Base-by-base conservation (phyloP, 2,797 vertebrate genomes). In the Dryobates pubescens region DNA sequence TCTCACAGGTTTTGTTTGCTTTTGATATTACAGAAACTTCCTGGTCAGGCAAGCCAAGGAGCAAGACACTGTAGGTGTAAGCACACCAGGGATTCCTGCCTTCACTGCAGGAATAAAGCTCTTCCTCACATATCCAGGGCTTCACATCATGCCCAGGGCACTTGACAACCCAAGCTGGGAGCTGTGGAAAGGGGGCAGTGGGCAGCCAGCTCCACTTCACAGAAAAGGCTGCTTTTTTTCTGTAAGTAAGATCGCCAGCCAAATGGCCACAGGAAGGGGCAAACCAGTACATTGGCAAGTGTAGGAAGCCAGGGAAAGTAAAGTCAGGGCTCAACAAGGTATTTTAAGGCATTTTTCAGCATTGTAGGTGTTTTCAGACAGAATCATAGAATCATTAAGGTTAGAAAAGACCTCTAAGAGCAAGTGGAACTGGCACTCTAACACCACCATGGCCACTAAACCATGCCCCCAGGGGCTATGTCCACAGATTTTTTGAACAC, bases 1-100 rank as follows among this genome's bases (percentile, higher is more conserved):
- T 94, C 94, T 89, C 86, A 62, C 59, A 18, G 59, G 47, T 84
- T 49, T 81, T 97, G 92, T 96, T 96, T 96, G 88, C 54, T 89
- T 95, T 95, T 89, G 95, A 96, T 96, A 96, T 79, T 77, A 82
- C 62, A 89, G 94, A 93, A 95, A 95, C 91, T 96, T 96, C 94
- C 95, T 94, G 91, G 86, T 92, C 58, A 88, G 86, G 68, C 32
- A 86, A 93, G 81, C 83, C 89, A 91, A 92, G 62, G 30, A 80
- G 26, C 86, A 83, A 82, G 89, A 85, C 23, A 92, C 45, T 92
- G 78, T 0, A 69, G n/a, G 65, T 59, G 58, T 36, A 80, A 78
- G 81, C 58, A 71, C 79, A 91, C 59, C 59, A 61, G 58, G 73
- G 93, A 82, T 70, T 72, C 86, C 36, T 3, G 3, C 51, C 51